These are phyloP conservation scores for Epistrophe eligans DNA, from an alignment of 2,888 invertebrate genomes.

Conservation along the genomic window DNA sequence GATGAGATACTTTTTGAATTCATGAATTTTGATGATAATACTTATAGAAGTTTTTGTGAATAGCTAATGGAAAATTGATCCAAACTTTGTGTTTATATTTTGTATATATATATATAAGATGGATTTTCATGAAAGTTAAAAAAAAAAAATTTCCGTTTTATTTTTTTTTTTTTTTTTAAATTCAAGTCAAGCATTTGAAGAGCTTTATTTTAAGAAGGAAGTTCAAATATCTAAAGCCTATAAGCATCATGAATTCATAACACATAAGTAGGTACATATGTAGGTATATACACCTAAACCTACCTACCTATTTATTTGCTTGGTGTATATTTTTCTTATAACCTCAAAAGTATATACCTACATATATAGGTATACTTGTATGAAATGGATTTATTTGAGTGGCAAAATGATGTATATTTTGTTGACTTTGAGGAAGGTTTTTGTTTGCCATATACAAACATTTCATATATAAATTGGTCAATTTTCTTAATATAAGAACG, in stretches of 20 bases:
- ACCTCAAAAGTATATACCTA: not conserved
- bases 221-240: not conserved
- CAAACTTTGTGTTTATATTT: constrained; percentile 5
- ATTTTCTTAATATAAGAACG: not conserved
- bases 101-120: not conserved
- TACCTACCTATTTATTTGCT: not conserved
- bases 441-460: constrained; percentile 17
- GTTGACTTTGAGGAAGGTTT: constrained; percentile 20
- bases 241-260: constrained; percentile 7
- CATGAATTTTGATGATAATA: constrained; percentile 43
- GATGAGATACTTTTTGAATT: constrained; percentile 27
- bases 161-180: not conserved
- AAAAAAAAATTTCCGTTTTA: not conserved
- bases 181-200: not conserved
- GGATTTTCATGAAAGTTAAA: constrained; percentile 4
- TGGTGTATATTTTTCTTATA: not conserved
- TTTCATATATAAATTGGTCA: constrained; percentile 14
- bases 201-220: not conserved
- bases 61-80: constrained; percentile 51
- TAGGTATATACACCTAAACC: not conserved
- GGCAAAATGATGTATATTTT: constrained; percentile 3
- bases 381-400: constrained; percentile 14
- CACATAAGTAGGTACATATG: not conserved
- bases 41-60: constrained; percentile 19
- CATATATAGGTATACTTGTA: not conserved